Percentiles rank a stretch among this genome's conserved stretches.
These are phyloP conservation scores for Dryobates pubescens DNA, from an alignment of 2,797 vertebrate genomes.

Conservation along the genomic window DNA sequence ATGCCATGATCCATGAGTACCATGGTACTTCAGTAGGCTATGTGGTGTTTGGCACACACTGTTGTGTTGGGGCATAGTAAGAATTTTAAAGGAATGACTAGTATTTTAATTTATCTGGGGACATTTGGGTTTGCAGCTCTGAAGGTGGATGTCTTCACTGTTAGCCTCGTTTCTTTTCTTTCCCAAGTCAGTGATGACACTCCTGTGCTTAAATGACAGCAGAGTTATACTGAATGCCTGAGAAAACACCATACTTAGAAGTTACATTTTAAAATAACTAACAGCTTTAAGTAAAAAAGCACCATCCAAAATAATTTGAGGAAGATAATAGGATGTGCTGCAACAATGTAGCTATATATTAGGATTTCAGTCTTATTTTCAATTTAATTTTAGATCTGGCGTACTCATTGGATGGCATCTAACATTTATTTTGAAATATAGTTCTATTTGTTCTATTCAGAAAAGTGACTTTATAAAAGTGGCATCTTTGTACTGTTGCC, in stretches of 20 bases:
- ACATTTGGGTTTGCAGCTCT: background rate
- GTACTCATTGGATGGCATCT: background rate
- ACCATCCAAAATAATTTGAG: background rate
- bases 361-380: background rate
- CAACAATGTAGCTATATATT: background rate
- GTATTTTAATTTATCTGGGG: background rate
- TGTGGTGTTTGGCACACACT: background rate
- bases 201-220: background rate
- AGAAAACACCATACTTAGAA: background rate
- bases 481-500: background rate
- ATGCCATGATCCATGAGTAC: background rate
- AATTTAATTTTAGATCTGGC: background rate
- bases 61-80: background rate
- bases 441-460: background rate
- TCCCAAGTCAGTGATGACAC: background rate
- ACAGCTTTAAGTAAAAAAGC: background rate
- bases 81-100: background rate
- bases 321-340: background rate
- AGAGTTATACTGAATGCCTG: background rate
- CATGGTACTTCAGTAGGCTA: background rate
- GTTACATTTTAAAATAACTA: background rate
- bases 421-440: background rate
- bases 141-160: background rate
- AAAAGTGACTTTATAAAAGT: conserved; percentile 26
- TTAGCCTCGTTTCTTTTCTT: background rate